These are phyloP conservation scores for Xestia xanthographa DNA, from an alignment of 2,888 invertebrate species.

Conservation along the genomic window DNA sequence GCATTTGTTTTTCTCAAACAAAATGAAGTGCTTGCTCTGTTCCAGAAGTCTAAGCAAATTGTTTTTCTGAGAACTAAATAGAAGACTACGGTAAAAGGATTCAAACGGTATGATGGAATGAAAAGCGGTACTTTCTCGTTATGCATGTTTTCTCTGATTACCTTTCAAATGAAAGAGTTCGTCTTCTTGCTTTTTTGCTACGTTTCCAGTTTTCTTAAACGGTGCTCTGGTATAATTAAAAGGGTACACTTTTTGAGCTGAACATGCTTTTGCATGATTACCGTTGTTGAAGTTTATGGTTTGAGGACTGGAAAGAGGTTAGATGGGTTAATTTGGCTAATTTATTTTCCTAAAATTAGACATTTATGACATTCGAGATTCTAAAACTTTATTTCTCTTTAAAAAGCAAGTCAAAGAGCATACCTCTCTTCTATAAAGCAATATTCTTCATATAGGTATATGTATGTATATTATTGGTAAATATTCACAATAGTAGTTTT, in stretches of 20 bases:
- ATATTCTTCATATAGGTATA: no score
- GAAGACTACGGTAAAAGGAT: slow-evolving; percentile 1
- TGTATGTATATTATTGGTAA: no score
- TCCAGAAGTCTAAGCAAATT: slow-evolving; percentile 38
- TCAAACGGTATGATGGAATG: slow-evolving; percentile 8
- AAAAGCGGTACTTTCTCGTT: slow-evolving; percentile 26
- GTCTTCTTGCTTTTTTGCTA: slow-evolving; percentile 3
- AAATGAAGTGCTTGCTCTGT: slow-evolving; percentile 1
- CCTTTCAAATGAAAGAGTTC: slow-evolving; percentile 18
- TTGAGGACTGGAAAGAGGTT: background rate
- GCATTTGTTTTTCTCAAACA: slow-evolving; percentile 31
- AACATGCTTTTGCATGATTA: slow-evolving; percentile 1
- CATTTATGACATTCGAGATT: no score
- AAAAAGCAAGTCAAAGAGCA: no score
- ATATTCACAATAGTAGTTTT: no score
- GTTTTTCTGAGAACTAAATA: slow-evolving; percentile 40
- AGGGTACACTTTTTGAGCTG: slow-evolving; percentile 3
- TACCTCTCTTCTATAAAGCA: no score
- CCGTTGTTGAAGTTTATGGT: slow-evolving; percentile 15
- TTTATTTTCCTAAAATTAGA: background rate
- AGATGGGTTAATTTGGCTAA: background rate
- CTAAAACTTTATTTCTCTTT: no score
- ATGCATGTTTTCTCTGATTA: slow-evolving; percentile 34
- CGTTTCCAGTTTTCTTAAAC: slow-evolving; percentile 1
- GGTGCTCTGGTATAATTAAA: slow-evolving; percentile 5